Percentiles rank a stretch among this genome's conserved stretches.
phyloP scores from a whole-genome alignment of 2,113 vertebrate genomes.

The Microtus richardsoni region DNA sequence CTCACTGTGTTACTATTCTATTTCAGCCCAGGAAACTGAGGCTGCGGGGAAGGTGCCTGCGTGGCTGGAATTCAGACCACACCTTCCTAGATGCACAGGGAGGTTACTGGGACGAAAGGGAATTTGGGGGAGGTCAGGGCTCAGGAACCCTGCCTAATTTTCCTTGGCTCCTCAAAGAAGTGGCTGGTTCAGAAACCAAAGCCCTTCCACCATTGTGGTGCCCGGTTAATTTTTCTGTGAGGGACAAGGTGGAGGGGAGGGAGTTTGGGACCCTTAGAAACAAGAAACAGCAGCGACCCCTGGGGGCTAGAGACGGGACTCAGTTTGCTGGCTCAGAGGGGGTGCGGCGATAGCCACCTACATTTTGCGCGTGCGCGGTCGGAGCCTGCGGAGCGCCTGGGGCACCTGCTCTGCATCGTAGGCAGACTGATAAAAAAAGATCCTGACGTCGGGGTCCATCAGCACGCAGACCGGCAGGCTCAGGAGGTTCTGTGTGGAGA shows the following conservation, averaged over 20 bases:
- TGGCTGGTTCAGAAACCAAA: background rate
- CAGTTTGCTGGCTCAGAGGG: fast-evolving
- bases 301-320: background rate
- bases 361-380: conserved; percentile 90
- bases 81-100: conserved; percentile 38
- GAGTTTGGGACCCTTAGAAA: background rate
- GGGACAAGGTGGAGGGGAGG: too few species aligned
- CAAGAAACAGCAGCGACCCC: background rate
- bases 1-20: background rate
- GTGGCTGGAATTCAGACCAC: background rate
- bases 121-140: background rate
- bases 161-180: background rate
- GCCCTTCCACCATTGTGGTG: background rate
- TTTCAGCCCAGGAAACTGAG: background rate
- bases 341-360: conserved; percentile 62
- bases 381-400: conserved; percentile 91
- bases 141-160: conserved; percentile 9
- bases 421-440: conserved; percentile 96
- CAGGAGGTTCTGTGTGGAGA: conserved; percentile 86
- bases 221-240: background rate
- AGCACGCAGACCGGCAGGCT: conserved; percentile 92
- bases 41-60: background rate
- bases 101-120: background rate
- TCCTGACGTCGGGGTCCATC: conserved; percentile 91
- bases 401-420: conserved; percentile 92